phyloP scores from a whole-genome alignment of 2,888 invertebrate genomes.

The Ischnura elegans region DNA sequence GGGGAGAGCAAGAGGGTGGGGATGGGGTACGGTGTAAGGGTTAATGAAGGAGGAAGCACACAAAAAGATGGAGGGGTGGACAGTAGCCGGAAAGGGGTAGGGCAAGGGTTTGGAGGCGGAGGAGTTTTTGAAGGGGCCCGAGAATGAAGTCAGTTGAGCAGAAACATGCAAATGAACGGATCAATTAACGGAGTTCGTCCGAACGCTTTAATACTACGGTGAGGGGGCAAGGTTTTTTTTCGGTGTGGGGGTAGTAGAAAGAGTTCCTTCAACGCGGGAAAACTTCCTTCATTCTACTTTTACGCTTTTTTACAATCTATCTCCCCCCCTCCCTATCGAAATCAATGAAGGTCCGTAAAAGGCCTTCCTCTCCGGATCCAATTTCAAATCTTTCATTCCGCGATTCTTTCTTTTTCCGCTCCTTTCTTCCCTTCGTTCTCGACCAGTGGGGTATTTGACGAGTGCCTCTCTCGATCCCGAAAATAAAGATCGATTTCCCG shows the following conservation, averaged over 20 bases:
- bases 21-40: background rate
- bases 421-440: background rate
- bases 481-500: background rate
- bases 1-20: background rate
- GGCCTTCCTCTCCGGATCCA: background rate
- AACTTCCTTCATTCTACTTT: background rate
- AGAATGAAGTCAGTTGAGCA: constrained; percentile 22
- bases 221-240: background rate
- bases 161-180: constrained; percentile 65
- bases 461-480: background rate
- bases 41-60: constrained; percentile 3
- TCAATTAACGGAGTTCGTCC: constrained; percentile 47
- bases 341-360: constrained; percentile 9
- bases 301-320: background rate
- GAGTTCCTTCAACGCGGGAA: background rate
- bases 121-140: background rate
- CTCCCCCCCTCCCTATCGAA: background rate
- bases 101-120: background rate
- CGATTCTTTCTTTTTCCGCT: background rate
- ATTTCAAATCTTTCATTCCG: background rate
- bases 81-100: background rate
- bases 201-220: constrained; percentile 1
- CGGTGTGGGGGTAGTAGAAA: background rate
- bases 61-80: background rate
- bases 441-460: background rate